phyloP scores from a whole-genome alignment of 92 coral and sea anemone species.

The Paramuricea clavata region DNA sequence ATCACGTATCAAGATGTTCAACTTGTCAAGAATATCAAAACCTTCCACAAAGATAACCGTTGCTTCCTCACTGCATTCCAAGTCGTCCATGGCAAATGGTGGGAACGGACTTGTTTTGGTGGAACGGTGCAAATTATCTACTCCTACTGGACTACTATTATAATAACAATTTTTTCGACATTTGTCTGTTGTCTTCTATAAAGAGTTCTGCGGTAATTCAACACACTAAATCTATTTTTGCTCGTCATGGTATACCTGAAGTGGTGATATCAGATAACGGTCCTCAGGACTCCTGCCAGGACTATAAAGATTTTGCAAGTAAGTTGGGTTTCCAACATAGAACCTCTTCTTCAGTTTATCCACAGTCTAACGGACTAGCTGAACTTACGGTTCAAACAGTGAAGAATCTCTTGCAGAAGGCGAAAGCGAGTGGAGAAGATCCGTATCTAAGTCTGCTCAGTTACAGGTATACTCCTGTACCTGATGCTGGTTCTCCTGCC shows the following conservation, averaged over 20 bases:
- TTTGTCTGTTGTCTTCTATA: not conserved
- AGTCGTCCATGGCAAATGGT: no score
- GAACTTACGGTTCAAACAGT: no score
- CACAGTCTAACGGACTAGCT: no score
- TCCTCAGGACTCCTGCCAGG: not conserved
- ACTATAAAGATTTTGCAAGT: not conserved
- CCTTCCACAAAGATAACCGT: not conserved
- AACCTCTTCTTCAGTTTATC: slow-evolving; percentile 7
- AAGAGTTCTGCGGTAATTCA: slow-evolving; percentile 9
- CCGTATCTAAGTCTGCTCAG: slow-evolving; percentile 18
- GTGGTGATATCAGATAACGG: no score
- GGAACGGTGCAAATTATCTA: slow-evolving; percentile 21
- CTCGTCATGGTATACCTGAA: slow-evolving; percentile 24
- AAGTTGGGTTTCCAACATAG: not conserved
- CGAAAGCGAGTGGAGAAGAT: not conserved
- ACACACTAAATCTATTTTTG: slow-evolving; percentile 3
- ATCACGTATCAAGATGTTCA: no score
- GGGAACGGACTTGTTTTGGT: slow-evolving; percentile 27
- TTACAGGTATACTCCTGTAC: not conserved
- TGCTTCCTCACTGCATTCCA: not conserved
- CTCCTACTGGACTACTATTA: slow-evolving; percentile 39
- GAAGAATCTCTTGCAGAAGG: slow-evolving; percentile 1
- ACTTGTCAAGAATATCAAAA: not conserved
- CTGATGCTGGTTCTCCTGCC: no score
- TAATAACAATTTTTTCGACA: slow-evolving; percentile 26